phyloP scores from a whole-genome alignment of 2,888 invertebrate species.

The Syrphus vitripennis region DNA sequence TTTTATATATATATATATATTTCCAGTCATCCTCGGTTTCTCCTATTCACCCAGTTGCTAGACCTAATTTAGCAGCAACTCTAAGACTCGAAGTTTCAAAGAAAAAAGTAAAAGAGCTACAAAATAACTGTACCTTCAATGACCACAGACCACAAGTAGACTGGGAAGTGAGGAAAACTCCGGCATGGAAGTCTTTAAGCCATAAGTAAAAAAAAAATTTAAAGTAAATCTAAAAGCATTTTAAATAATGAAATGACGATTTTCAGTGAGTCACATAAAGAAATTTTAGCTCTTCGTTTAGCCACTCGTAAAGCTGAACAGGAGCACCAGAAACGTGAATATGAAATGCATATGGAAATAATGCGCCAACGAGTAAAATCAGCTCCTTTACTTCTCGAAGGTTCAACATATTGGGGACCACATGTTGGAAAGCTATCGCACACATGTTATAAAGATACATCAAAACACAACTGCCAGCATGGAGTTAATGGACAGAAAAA shows the following conservation, averaged over 20 bases:
- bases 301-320: slow-evolving; percentile 80
- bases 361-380: slow-evolving; percentile 80
- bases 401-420: slow-evolving; percentile 78
- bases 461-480: slow-evolving; percentile 75
- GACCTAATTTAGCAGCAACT: slow-evolving; percentile 80
- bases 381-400: slow-evolving; percentile 79
- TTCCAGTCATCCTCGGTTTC: slow-evolving; percentile 73
- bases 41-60: slow-evolving; percentile 79
- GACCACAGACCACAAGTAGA: slow-evolving; percentile 76
- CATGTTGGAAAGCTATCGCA: slow-evolving; percentile 79
- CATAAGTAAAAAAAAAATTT: slow-evolving; percentile 75
- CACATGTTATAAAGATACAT: slow-evolving; percentile 76
- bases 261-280: slow-evolving; percentile 79
- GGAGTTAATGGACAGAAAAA: slow-evolving; percentile 27
- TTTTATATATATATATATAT: not conserved
- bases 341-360: slow-evolving; percentile 79
- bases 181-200: slow-evolving; percentile 80
- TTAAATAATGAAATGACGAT: not conserved
- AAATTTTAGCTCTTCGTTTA: slow-evolving; percentile 77
- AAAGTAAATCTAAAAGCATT: not conserved
- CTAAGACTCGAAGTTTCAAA: slow-evolving; percentile 78
- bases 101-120: slow-evolving; percentile 77
- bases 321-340: slow-evolving; percentile 78
- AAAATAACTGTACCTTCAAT: slow-evolving; percentile 76
- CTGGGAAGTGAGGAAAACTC: slow-evolving; percentile 80